phyloP scores from a whole-genome alignment of 2,888 invertebrate genomes.

The Euclidia mi region DNA sequence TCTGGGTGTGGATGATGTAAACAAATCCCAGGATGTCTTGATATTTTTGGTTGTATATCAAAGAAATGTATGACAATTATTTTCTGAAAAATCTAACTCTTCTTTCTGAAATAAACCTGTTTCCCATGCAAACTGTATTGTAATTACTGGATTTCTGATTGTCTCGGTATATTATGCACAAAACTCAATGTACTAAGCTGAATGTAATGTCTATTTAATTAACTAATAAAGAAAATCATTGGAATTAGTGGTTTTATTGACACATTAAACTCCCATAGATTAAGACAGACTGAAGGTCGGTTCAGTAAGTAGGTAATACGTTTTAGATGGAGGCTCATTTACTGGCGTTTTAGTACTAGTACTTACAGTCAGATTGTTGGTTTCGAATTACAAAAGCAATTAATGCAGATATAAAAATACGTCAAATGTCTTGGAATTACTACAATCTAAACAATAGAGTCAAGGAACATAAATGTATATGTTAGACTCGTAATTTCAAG shows the following conservation, averaged over 20 bases:
- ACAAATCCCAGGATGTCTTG: not conserved
- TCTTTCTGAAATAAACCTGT: not conserved
- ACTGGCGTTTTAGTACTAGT: not conserved
- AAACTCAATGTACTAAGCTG: slow-evolving; percentile 29
- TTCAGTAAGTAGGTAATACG: not conserved
- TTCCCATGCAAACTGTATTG: slow-evolving; percentile 19
- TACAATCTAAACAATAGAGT: too few relatives aligned
- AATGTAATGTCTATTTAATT: slow-evolving; percentile 40
- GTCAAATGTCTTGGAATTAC: too few relatives aligned
- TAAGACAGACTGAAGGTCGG: not conserved
- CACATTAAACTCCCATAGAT: too few relatives aligned
- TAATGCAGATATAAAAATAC: too few relatives aligned
- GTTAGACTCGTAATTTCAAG: too few relatives aligned
- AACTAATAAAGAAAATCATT: too few relatives aligned
- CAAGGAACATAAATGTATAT: too few relatives aligned
- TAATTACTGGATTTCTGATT: slow-evolving; percentile 19
- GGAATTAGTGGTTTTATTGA: too few relatives aligned
- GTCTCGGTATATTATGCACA: slow-evolving; percentile 21
- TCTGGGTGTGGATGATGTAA: slow-evolving; percentile 32
- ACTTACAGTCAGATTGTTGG: too few relatives aligned
- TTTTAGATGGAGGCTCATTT: not conserved
- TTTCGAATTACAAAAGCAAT: too few relatives aligned
- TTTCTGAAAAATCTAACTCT: slow-evolving; percentile 5
- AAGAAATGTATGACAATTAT: slow-evolving; percentile 1
- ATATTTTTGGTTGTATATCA: slow-evolving; percentile 10